Percentiles rank a stretch among this genome's conserved stretches.
Evolutionary conservation across 2,888 invertebrate species (phyloP).

Genomic region (Lottia scabra): DNA sequence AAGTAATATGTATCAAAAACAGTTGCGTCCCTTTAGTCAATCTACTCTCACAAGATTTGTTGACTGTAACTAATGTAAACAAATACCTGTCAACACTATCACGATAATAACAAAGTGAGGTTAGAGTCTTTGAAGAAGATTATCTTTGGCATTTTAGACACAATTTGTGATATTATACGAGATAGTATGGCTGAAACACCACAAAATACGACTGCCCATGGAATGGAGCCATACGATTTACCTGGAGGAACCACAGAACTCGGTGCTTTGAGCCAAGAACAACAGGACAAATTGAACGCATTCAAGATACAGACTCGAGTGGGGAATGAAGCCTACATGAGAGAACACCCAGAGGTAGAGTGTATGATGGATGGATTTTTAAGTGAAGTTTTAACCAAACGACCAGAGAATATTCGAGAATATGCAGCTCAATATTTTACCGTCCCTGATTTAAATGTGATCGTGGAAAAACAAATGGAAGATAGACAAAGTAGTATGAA

Average conservation of each 20-base stretch:
- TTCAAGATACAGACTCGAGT: constrained; percentile 66
- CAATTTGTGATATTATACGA: too few species aligned
- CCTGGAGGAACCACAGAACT: constrained; percentile 58
- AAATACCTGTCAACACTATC: too few species aligned
- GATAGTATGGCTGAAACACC: constrained; percentile 48
- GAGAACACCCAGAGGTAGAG: constrained; percentile 67
- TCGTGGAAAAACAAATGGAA: not conserved
- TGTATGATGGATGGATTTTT: constrained; percentile 64
- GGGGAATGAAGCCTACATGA: constrained; percentile 65
- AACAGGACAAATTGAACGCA: constrained; percentile 65
- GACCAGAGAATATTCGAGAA: constrained; percentile 64
- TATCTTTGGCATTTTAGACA: too few species aligned
- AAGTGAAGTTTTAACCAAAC: constrained; percentile 55
- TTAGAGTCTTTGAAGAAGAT: too few species aligned
- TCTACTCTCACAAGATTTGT: too few species aligned
- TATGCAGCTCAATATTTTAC: constrained; percentile 53
- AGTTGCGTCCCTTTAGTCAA: too few species aligned
- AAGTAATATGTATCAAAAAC: too few species aligned
- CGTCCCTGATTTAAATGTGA: not conserved
- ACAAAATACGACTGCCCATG: constrained; percentile 61
- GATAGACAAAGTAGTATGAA: not conserved
- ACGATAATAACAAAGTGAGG: too few species aligned
- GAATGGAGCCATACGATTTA: constrained; percentile 68
- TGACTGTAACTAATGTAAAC: too few species aligned
- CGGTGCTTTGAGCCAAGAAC: constrained; percentile 65